These are phyloP conservation scores for Amblyraja radiata DNA, from an alignment of 2,797 vertebrate genomes.

Conservation along the genomic window DNA sequence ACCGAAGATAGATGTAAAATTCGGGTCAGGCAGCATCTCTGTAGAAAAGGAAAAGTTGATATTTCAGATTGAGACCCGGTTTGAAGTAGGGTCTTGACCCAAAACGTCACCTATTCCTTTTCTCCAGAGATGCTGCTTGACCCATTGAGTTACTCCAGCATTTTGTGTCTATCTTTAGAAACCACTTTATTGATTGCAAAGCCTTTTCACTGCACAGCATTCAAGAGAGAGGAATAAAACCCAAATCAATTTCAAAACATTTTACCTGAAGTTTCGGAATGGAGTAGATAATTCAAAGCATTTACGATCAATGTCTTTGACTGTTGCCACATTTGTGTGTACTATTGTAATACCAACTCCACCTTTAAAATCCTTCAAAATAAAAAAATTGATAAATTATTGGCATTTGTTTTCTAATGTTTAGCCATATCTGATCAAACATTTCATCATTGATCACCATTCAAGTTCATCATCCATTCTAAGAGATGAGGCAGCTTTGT, in stretches of 20 bases:
- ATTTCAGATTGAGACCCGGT: no score
- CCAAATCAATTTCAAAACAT: background rate
- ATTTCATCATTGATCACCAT: no score
- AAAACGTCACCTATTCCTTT: no score
- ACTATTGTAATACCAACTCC: conserved; percentile 80
- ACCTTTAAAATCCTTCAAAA: conserved; percentile 72
- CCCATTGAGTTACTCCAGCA: no score
- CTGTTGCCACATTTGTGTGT: conserved; percentile 78
- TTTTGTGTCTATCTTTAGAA: background rate
- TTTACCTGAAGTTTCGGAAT: conserved; percentile 88
- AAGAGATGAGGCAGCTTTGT: background rate
- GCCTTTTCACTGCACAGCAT: conserved; percentile 49
- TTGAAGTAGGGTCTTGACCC: no score
- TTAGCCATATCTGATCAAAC: background rate
- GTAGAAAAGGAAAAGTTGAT: no score
- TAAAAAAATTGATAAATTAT: conserved; percentile 35
- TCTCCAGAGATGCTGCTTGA: no score
- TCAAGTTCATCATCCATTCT: background rate
- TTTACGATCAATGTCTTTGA: conserved; percentile 75
- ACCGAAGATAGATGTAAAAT: no score
- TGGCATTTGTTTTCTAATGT: background rate
- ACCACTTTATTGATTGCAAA: background rate
- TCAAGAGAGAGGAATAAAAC: background rate
- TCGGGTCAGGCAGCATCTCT: no score
- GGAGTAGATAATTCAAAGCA: conserved; percentile 92